Base-by-base conservation (phyloP, 2,888 invertebrate species). In the Melanophora roralis region DNA sequence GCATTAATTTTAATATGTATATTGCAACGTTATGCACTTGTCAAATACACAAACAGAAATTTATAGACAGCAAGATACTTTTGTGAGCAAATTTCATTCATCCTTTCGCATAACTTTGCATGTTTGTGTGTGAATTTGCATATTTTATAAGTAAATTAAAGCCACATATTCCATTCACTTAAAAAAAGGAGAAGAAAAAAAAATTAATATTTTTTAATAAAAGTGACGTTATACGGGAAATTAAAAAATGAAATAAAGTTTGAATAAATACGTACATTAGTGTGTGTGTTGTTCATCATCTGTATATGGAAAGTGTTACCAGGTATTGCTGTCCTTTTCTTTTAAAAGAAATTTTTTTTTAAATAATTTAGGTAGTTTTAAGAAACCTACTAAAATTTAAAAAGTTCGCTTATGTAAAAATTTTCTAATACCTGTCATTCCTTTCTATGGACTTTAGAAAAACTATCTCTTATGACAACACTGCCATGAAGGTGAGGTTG, bases 121-220 rank as follows among this genome's bases (percentile, higher is more conserved):
- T 38, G 9, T 27, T 9, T 43, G 11, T 43, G 8, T 34, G 14
- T 55, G 19, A 32, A 38, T 59, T 65, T 14, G 36, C 57, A 59
- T 57, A 36, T 38, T 38, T 53, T 38, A 49, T 40, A 16, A 57
- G 57, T 49, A 65, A 74, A 74, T 74, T 67, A 67, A 60, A 55
- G 47, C 38, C 62, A 40, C 36, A 76, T 68, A 47, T 53, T 76
- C 16, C 47, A 19, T 36, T 68, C 43, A 45, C 45, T 23, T 53
- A 34, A 14, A 23, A 47, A 14, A 32, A 23, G 2, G 4, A n/a
- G 64, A 72, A 53, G 16, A 74, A 40, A 34, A 43, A 69, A 69
- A 75, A 49, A 76, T 64, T 47, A 62, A 64, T 40, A 69, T 64
- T 76, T 38, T 69, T 36, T 55, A 49, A 69, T 57, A 69, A 16